Evolutionary conservation across 1,140 invertebrate species (phyloP), one percentile per base, ranked within the genome.

Genomic region (Epicauta chinensis): DNA sequence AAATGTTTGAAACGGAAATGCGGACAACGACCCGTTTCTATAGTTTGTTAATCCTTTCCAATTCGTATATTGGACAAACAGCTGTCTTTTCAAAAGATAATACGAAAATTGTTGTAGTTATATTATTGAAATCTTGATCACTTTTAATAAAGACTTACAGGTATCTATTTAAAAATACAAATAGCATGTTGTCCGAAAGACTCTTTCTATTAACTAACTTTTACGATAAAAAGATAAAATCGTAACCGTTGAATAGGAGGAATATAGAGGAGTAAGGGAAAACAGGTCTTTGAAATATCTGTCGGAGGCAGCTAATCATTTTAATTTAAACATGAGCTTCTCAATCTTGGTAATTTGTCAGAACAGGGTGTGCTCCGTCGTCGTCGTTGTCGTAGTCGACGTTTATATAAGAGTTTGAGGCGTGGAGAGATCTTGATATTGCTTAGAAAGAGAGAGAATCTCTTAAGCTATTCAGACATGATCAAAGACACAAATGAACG

Each of bases 401-500:
- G 23, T 23, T 23, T 23, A 23, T 23, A 7, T 23, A 23, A 23
- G 23, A 7, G 23, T 23, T 5, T 5, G 23, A 23, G 4, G 23
- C 7, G 23, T 23, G 7, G 23, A 23, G 7, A 3, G 23, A 23
- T 23, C 4, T 23, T 23, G 23, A 23, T 23, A 23, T 23, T 23
- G 23, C 23, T 23, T 3, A 23, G 23, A 23, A 23, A 23, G 23
- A 23, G 4, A 7, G 23, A 23, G 7, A 23, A 23, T 23, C 23
- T 23, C 45, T 47, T 34, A 37, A 47, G 51, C 59, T 40, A 58
- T 61, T 58, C 52, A 58, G 49, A 48, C 52, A 58, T 61, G 59
- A 61, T 61, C 59, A 61, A 61, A 61, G 59, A 58, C 45, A 55
- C 56, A 61, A 61, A 61, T 54, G 53, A 56, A 57, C 43, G 53